Conservation (phyloP, 2,113 vertebrate species). For the Melanerpes aurifrons region DNA sequence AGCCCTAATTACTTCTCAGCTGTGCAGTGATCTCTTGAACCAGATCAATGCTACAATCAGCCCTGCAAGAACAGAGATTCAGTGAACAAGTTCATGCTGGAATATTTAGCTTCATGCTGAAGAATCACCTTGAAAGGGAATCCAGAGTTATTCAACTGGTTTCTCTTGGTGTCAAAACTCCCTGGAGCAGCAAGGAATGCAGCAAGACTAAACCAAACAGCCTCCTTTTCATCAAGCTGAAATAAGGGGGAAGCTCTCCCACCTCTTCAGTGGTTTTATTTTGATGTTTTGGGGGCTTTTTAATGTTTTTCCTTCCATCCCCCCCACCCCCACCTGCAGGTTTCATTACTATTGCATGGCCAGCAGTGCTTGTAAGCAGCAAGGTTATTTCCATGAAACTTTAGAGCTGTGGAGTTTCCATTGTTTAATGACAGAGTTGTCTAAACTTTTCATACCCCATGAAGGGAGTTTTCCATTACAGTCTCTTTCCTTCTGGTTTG, state of each 20-base stretch:
- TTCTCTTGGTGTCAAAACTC: background rate
- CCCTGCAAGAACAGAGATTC: background rate
- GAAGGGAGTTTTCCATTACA: constrained; percentile 46
- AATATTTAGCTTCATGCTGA: background rate
- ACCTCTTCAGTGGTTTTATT: background rate
- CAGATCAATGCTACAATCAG: background rate
- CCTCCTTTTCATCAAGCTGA: background rate
- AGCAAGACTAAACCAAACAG: background rate
- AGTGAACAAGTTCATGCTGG: background rate
- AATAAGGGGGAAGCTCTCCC: background rate
- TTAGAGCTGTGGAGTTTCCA: constrained; percentile 24
- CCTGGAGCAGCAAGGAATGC: background rate
- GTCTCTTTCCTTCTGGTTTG: constrained; percentile 33
- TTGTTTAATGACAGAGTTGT: constrained; percentile 56
- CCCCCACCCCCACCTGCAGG: no score
- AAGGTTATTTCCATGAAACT: constrained; percentile 53
- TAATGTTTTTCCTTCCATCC: no score
- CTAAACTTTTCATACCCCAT: constrained; percentile 51
- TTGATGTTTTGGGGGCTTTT: background rate
- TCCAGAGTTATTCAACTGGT: background rate
- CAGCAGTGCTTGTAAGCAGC: constrained; percentile 12
- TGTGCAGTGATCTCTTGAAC: background rate
- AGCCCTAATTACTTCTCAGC: background rate
- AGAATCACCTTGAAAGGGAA: background rate
- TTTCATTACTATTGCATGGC: constrained; percentile 40